phyloP scores from a whole-genome alignment of 2,888 invertebrate species.

The Lobophora halterata region DNA sequence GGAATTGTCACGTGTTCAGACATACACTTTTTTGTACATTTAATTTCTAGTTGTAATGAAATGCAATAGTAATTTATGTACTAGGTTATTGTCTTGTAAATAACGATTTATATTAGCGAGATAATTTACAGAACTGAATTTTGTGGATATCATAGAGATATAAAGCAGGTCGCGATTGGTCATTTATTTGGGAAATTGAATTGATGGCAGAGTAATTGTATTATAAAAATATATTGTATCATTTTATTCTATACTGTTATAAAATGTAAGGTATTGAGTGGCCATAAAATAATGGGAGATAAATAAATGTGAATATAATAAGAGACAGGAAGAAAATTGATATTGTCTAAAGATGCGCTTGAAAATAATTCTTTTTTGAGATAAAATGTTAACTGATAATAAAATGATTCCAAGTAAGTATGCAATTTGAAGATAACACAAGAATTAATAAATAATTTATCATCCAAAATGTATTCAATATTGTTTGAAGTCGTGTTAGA shows the following conservation, averaged over 20 bases:
- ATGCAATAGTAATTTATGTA: slow-evolving; percentile 81
- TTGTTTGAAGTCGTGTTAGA: too few relatives aligned
- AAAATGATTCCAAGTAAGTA: too few relatives aligned
- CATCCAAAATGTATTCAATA: too few relatives aligned
- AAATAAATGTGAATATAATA: slow-evolving; percentile 52
- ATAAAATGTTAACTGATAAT: too few relatives aligned
- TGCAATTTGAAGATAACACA: too few relatives aligned
- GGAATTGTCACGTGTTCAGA: slow-evolving; percentile 77
- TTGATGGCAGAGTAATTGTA: slow-evolving; percentile 45
- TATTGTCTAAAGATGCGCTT: slow-evolving; percentile 1
- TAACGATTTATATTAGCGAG: slow-evolving; percentile 60
- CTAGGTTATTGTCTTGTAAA: slow-evolving; percentile 72
- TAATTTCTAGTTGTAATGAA: slow-evolving; percentile 71
- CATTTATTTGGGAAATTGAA: slow-evolving; percentile 35
- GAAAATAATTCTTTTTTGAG: neutral
- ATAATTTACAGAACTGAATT: slow-evolving; percentile 40
- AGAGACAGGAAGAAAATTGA: slow-evolving; percentile 21
- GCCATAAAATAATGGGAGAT: slow-evolving; percentile 63
- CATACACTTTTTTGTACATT: slow-evolving; percentile 66
- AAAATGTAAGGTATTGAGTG: slow-evolving; percentile 73
- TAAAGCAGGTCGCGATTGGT: slow-evolving; percentile 54
- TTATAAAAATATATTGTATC: slow-evolving; percentile 55
- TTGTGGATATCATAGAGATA: slow-evolving; percentile 45
- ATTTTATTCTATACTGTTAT: slow-evolving; percentile 61
- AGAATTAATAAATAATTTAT: too few relatives aligned